phyloP scores from a whole-genome alignment of 2,888 invertebrate species.

The Heliconius sara region DNA sequence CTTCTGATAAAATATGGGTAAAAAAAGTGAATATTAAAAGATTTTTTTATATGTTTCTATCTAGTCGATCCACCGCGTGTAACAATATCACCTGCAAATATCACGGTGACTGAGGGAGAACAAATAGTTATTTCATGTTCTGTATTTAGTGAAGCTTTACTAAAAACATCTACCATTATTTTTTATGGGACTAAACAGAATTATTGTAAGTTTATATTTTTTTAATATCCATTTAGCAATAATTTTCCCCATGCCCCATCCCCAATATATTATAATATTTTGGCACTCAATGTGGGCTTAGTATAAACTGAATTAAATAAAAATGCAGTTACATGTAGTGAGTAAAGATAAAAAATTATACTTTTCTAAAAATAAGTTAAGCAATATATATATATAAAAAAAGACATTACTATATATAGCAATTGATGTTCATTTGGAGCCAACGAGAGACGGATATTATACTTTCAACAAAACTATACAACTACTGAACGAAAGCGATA shows the following conservation, averaged over 20 bases:
- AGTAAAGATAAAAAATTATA: no score
- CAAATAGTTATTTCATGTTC: conserved; percentile 59
- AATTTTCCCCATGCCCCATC: no score
- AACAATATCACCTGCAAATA: conserved; percentile 57
- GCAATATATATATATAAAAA: background rate
- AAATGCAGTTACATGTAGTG: no score
- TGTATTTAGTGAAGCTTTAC: conserved; percentile 61
- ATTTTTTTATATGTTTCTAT: conserved; percentile 46
- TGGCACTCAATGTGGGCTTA: no score
- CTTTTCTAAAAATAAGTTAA: background rate
- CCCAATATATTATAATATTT: no score
- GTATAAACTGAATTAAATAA: no score
- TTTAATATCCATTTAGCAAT: background rate
- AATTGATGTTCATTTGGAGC: conserved; percentile 55
- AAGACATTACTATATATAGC: conserved; percentile 49
- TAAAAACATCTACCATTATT: conserved; percentile 56
- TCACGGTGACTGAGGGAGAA: conserved; percentile 55
- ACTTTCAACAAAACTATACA: conserved; percentile 58
- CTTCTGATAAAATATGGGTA: background rate
- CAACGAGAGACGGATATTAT: conserved; percentile 63
- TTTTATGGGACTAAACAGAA: conserved; percentile 52
- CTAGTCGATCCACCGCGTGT: conserved; percentile 69
- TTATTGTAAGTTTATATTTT: conserved; percentile 53
- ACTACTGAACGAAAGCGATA: conserved; percentile 54
- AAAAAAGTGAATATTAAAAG: background rate